Evolutionary conservation across 2,888 invertebrate genomes (phyloP), one percentile per base, ranked within the genome.

Genomic region (Arenicola marina): DNA sequence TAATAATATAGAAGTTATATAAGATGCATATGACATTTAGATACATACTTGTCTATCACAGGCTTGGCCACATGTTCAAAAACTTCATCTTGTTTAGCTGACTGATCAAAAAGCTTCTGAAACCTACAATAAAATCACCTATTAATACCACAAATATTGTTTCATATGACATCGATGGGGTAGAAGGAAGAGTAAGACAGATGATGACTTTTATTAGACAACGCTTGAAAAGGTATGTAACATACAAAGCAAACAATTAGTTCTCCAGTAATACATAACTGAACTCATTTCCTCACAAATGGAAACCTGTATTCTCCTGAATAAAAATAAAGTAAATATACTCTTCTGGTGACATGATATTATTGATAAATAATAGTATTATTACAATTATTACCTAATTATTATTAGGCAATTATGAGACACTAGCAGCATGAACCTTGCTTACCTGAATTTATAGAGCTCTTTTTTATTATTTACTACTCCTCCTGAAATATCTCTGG

Each of bases 381-480:
- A n/a, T n/a, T 21, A 48, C 48, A 48, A 15, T 15, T 38, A 38
- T 11, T 38, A 38, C 11, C 18, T 15, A 15, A 18, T 38, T 38
- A 38, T 48, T 7, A 7, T 7, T 48, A 24, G 15, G n/a, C n/a
- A n/a, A n/a, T n/a, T n/a, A n/a, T n/a, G n/a, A 11, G 11, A 48
- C 48, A 21, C 15, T 48, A 48, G 24, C 26, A 48, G 7, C 7
- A 48, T 48, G n/a, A n/a, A n/a, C n/a, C 28, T 31, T 28, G 32
- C 56, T 59, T 59, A 83, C 69, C 79, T 82, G 67, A 83, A 83
- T 64, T 79, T 80, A 68, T 80, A 81, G 26, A 73, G 73, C 70
- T 83, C 82, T 69, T 77, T 79, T 68, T 82, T 83, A 70, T 83
- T 83, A 69, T 83, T 83, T 56, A 83, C 72, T 61, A 78, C 75